These are phyloP conservation scores for Sebastes matsubarae DNA, from an alignment of 2,797 vertebrate species.

Conservation along the genomic window DNA sequence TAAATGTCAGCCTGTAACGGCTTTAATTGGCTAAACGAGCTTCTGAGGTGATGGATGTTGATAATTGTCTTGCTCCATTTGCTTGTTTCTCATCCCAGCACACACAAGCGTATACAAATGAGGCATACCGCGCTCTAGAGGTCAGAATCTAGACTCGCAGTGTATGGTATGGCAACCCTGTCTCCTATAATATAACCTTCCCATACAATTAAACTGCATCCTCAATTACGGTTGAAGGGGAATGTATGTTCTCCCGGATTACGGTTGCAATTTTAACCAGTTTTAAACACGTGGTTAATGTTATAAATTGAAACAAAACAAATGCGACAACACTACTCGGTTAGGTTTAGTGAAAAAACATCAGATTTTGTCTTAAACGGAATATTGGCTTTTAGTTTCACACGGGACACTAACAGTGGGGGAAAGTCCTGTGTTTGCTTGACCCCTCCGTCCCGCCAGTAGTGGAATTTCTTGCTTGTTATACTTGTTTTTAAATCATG, in stretches of 20 bases:
- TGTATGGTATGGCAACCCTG: neutral
- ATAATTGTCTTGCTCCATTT: conserved; percentile 71
- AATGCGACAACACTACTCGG: neutral
- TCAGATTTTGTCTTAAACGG: too few species aligned
- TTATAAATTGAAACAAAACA: neutral
- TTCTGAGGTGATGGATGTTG: conserved; percentile 76
- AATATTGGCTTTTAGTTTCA: too few species aligned
- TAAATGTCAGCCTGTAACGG: conserved; percentile 63
- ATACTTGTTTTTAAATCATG: too few species aligned
- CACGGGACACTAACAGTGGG: too few species aligned
- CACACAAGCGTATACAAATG: conserved; percentile 24
- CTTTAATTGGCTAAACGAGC: conserved; percentile 75
- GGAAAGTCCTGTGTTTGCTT: too few species aligned
- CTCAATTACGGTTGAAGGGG: neutral
- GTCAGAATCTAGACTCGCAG: conserved; percentile 9
- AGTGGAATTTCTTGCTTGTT: too few species aligned
- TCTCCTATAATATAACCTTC: neutral
- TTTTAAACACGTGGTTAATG: neutral
- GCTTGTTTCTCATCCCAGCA: conserved; percentile 40
- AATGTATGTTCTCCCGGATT: neutral
- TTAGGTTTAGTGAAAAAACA: neutral
- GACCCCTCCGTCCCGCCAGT: too few species aligned
- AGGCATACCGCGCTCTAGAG: neutral
- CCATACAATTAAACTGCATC: neutral
- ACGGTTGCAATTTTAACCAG: neutral